Evolutionary conservation across 2,888 invertebrate genomes (phyloP).

Genomic region (Periphyllus acericola): DNA sequence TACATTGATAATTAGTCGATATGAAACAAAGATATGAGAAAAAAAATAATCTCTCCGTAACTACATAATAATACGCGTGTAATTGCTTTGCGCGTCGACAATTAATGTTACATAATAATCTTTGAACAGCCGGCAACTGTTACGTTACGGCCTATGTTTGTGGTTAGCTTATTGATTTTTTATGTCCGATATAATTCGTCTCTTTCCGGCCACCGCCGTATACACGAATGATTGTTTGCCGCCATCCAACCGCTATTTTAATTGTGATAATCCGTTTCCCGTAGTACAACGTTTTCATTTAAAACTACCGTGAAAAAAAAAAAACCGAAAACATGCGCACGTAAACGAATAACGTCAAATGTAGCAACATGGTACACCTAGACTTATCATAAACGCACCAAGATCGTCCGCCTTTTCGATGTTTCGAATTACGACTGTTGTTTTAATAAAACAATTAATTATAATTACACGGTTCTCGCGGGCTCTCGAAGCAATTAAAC

Average conservation of each 20-base stretch:
- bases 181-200: background rate
- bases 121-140: too few relatives aligned
- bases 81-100: too few relatives aligned
- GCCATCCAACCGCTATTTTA: background rate
- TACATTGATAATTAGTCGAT: too few relatives aligned
- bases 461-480: conserved; percentile 18
- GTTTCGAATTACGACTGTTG: conserved; percentile 31
- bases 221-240: background rate
- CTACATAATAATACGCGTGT: too few relatives aligned
- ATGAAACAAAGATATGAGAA: too few relatives aligned
- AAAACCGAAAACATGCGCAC: conserved; percentile 7
- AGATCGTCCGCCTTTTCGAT: conserved; percentile 45
- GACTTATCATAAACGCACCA: conserved; percentile 28
- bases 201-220: background rate
- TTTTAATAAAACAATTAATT: conserved; percentile 40
- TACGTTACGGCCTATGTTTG: too few relatives aligned
- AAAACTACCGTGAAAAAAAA: background rate
- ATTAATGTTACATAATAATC: too few relatives aligned
- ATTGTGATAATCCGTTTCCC: conserved; percentile 10
- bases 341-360: conserved; percentile 23
- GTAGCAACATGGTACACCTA: background rate
- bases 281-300: background rate
- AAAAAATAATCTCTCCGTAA: too few relatives aligned
- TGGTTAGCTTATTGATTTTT: background rate
- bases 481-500: conserved; percentile 2